Base-by-base conservation (phyloP, 2,888 invertebrate species). In the Drosophila niveifrons region DNA sequence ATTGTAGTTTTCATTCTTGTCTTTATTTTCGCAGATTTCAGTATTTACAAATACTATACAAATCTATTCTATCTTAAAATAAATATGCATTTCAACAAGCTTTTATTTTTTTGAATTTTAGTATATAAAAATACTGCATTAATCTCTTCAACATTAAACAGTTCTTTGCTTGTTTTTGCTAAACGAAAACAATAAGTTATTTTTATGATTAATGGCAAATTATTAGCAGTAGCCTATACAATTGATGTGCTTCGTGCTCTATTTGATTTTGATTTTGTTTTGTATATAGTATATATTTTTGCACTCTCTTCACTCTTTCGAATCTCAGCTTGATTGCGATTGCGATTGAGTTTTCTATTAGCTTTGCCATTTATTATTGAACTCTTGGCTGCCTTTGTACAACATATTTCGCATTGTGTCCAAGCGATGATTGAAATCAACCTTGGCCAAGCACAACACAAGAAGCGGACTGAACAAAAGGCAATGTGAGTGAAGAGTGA, bases 381-480 rank as follows among this genome's bases (percentile, higher is more conserved):
- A 39, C 58, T 51, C 46, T 58, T n/a, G 44, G 43, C 58, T 44
- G 34, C n/a, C 34, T 43, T 43, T 48, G 43, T 48, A 29, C 50
- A 23, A 46, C 61, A 61, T 52, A 44, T 31, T 44, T 51, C 44
- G 61, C 76, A 76, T 75, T 74, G 72, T 71, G 44, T 8, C 28
- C 29, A 36, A 13, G 50, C 39, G 13, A 55, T 71, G 76, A 74
- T 74, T 76, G 76, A 62, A 71, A 66, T 71, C 72, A 71, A 47
- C 64, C 48, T 62, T 57, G 61, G 62, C 39, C 67, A 67, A 29
- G 13, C 15, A 47, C 15, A 13, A n/a, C 39, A 39, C 34, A 34
- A 11, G 23, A 6, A 34, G 31, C 29, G 9, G 13, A 39, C 39
- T 13, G 39, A 15, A 41, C 7, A 41, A 31, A 31, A 41, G 41